Base-by-base conservation (phyloP, 1,140 invertebrate species). In the Lepidostoma basale region DNA sequence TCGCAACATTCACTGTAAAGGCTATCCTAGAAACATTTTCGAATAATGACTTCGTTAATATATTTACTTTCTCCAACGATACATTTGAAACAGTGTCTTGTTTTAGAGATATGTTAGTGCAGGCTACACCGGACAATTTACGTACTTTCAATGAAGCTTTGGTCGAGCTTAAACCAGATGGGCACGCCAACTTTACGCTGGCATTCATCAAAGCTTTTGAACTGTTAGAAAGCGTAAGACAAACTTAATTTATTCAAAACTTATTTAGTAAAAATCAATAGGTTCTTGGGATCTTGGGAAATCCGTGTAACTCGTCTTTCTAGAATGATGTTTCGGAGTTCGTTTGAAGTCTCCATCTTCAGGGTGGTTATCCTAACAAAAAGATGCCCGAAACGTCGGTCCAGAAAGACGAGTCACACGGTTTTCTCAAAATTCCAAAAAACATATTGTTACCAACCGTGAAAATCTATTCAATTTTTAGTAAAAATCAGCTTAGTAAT, bases 21-120 rank as follows among this genome's bases (percentile, higher is more conserved):
- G 91, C 90, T 28, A 91, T 99, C 40, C 79, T 99, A 68, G 93
- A 98, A 28, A 99, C 98, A 0, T 87, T 99, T 6, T 98, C 93
- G 8, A 98, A 99, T 76, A 98, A 99, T 79, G 98, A 99, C 80
- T 98, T 94, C 77, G 91, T 99, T 42, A 97, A 97, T 72, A 90
- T 99, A 26, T 89, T 96, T 58, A 89, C 87, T 44, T 95, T 92
- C 76, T 88, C 88, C 23, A 85, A 88, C 23, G 79, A 79, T 0
- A 87, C 88, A 0, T 76, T 85, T 5, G 87, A 91, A 69, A 84
- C 92, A 4, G 89, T 95, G 2, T 83, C 85, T 0, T 98, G 95
- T 79, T 97, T 96, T 77, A 87, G 88, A 62, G 87, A 91, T 52
- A 88, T 86, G 39, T 79, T 98, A 3, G 92, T 98, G 28, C 90